Percentiles rank a stretch among this genome's conserved stretches.
Conservation (phyloP, 2,113 vertebrate genomes). For the Heliornis fulica region DNA sequence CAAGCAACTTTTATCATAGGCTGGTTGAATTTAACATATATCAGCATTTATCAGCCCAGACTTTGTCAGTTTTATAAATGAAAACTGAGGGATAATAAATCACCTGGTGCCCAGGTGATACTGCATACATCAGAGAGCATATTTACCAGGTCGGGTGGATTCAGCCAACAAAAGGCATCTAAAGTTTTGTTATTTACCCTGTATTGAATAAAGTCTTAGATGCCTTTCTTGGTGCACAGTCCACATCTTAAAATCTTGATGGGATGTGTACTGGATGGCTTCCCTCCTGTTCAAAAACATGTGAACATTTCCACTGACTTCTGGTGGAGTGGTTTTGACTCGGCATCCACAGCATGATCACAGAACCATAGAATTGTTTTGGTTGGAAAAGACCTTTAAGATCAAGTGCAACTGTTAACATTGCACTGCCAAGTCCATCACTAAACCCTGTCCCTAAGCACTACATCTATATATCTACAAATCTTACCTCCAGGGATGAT, state of each 20-base stretch:
- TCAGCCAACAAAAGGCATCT: not conserved
- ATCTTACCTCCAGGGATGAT: too few species aligned
- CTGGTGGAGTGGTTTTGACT: not conserved
- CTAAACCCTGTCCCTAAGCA: too few species aligned
- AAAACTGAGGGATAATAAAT: constrained; percentile 73
- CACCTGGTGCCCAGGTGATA: constrained; percentile 43
- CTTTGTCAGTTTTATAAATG: constrained; percentile 82
- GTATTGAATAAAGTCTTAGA: not conserved
- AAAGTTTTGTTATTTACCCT: not conserved
- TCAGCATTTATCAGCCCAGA: constrained; percentile 79
- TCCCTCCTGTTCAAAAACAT: not conserved
- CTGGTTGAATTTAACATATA: constrained; percentile 79
- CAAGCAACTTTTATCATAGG: constrained; percentile 81
- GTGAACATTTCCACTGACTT: not conserved
- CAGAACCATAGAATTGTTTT: too few species aligned
- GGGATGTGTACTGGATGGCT: not conserved
- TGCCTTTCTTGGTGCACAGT: not conserved
- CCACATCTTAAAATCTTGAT: not conserved
- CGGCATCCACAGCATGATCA: not conserved
- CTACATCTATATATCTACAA: too few species aligned
- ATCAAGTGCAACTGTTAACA: too few species aligned
- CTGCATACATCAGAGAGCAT: not conserved
- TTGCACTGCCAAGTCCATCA: too few species aligned
- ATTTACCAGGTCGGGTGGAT: constrained; percentile 11
- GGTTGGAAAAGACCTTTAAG: too few species aligned